Evolutionary conservation across 2,888 invertebrate species (phyloP), one percentile per base, ranked within the genome.

Genomic region (Andrena trimmerana): DNA sequence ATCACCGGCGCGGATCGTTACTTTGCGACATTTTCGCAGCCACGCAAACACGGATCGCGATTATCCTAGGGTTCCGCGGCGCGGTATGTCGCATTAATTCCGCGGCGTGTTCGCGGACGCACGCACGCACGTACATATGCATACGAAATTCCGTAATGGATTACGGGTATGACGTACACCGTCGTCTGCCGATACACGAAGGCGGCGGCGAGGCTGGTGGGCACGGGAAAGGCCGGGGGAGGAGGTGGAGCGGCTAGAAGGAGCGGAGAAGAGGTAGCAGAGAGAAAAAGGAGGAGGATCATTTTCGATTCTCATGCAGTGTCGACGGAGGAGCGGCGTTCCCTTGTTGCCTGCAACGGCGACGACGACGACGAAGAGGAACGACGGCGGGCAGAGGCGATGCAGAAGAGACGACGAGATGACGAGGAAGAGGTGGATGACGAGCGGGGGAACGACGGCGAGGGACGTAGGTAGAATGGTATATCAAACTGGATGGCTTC

Each of bases 231-330:
- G 8, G 13, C 52, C 2, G 29, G 8, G 8, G 54, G 20, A 29
- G 48, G 13, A 54, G 42, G 33, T 7, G 33, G 13, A 70, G 13
- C 52, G 10, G 48, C n/a, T 42, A n/a, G 33, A 24, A 16, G 67
- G 20, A 69, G n/a, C 52, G 31, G 16, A n/a, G 27, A 16, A 27
- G 33, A 60, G 54, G 66, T 31, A 48, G 31, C 36, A 65, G 31
- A 31, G 20, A 27, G 33, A 48, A 16, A 52, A 54, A 77, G 20
- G 29, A 16, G 27, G 31, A 33, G 68, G 48, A 57, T 77, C 73
- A 80, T 88, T 88, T 88, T 88, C 84, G 85, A 85, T 88, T 88
- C 87, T 90, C 88, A 90, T 89, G 87, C 88, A 87, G 90, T 88
- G 88, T 90, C 83, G 85, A 86, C 72, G 85, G 68, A 85, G 80